Evolutionary conservation across 2,113 vertebrate species (phyloP).

Genomic region (Ursus arctos): DNA sequence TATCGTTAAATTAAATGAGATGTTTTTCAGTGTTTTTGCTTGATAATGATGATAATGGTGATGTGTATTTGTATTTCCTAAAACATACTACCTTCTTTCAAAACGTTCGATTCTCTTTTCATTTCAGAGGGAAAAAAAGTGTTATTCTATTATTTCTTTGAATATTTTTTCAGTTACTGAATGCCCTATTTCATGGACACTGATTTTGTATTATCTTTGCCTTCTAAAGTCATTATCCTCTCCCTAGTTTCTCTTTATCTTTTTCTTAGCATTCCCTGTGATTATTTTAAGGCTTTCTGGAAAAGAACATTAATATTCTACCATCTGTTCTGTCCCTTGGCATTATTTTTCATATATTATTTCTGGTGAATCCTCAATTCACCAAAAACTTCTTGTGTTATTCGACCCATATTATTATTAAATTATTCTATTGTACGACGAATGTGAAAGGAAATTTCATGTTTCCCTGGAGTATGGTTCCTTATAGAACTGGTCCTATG

Average conservation of each 20-base stretch:
- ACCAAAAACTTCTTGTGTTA: not conserved
- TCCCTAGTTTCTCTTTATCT: not conserved
- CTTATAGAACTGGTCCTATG: not conserved
- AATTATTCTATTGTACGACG: not conserved
- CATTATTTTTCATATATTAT: not conserved
- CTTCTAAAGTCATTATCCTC: not conserved
- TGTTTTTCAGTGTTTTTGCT: not conserved
- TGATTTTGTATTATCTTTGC: not conserved
- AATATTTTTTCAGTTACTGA: not conserved
- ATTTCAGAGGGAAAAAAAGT: not conserved
- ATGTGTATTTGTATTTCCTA: not conserved
- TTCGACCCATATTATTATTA: not conserved
- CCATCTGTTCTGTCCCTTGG: not conserved
- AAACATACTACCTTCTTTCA: not conserved
- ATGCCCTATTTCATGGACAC: not conserved
- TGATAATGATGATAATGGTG: not conserved
- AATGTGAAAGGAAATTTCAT: not conserved
- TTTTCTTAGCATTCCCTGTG: not conserved
- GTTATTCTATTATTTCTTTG: not conserved
- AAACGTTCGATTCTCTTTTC: not conserved
- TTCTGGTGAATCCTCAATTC: not conserved
- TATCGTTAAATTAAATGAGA: not conserved
- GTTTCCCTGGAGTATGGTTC: not conserved
- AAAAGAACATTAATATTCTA: not conserved
- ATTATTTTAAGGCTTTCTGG: not conserved